Base-by-base conservation (phyloP, 2,888 invertebrate species). In the Dione vanillae region DNA sequence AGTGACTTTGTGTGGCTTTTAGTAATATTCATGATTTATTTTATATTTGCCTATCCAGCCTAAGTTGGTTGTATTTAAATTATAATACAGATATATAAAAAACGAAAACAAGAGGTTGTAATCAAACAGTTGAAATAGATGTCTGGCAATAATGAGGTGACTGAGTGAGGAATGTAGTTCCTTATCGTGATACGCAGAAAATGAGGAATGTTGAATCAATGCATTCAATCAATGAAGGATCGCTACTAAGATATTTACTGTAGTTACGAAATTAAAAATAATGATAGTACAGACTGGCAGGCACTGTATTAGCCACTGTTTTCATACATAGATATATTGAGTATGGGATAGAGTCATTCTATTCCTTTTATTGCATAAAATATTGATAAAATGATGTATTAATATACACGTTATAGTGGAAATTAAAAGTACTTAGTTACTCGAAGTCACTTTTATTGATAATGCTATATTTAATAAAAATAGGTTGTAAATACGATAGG, bases 161-260 rank as follows among this genome's bases (percentile, higher is more conserved):
- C 56, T 37, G n/a, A 35, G n/a, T n/a, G n/a, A 56, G 37, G 37
- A 56, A 56, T 56, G 37, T 19, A 40, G 56, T 16, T 56, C 11
- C 56, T 56, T 37, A 49, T 37, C 56, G 16, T 56, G 56, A 56
- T 56, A 56, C 37, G 56, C 56, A 56, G 37, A 40, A 56, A 56
- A 40, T 56, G 37, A 16, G 7, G 37, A 40, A 54, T 37, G 56
- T 54, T 47, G n/a, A 16, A 47, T 19, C 8, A 49, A 51, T 20
- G 12, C 12, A 12, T 20, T 6, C 2, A 16, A 16, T 19, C 5
- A 20, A 8, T 52, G 11, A 12, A 52, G 52, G 14, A 8, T 10
- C 3, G 10, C 27, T 37, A 54, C 10, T 35, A 54, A 54, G 1
- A n/a, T 54, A 20, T 54, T 35, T 10, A n/a, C n/a, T n/a, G n/a